Base-by-base conservation (phyloP, 2,113 vertebrate genomes). In the Pseudorectes ferrugineus region DNA sequence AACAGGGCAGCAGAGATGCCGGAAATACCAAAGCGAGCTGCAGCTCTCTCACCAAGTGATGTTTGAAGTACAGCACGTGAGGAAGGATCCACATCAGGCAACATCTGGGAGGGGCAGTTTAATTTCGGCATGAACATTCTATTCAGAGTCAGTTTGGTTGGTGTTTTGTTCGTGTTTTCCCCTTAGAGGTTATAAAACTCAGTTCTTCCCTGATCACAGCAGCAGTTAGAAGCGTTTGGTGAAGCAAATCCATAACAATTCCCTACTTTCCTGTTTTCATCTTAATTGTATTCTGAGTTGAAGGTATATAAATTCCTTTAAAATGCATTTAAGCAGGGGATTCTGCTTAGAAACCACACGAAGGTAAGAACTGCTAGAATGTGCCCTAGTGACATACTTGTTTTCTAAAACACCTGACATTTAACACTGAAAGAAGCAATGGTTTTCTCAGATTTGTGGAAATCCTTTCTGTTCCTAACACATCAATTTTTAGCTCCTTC, bases 91-190 rank as follows among this genome's bases (percentile, higher is more conserved):
- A 33, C 16, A 4, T 6, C 9, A 10, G 45, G 33, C 15, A 73
- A 14, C 26, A 11, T 17, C 62, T n/a, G 10, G 0, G 25, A 54
- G 16, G 23, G 6, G 5, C 5, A 40, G 10, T 10, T 29, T 0
- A 23, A 49, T 11, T 45, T 48, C 18, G 14, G 18, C 31, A 46
- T 0, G 0, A 46, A 33, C 5, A 3, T 58, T 72, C 63, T 19
- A 8, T 6, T 55, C 8, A 3, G 9, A 55, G 2, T 40, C 40
- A 40, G 10, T 8, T 35, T 15, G 7, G 10, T 10, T 48, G 35
- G 20, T 12, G 8, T 5, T 1, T 42, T 71, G 3, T 15, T 54
- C 2, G 0, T 26, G 26, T 2, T 26, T 35, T 36, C 9, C 33
- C 28, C 55, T n/a, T 6, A 33, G 14, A 51, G 3, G 12, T 18